Base-by-base conservation (phyloP, 2,888 invertebrate species). In the Cephus runcator region DNA sequence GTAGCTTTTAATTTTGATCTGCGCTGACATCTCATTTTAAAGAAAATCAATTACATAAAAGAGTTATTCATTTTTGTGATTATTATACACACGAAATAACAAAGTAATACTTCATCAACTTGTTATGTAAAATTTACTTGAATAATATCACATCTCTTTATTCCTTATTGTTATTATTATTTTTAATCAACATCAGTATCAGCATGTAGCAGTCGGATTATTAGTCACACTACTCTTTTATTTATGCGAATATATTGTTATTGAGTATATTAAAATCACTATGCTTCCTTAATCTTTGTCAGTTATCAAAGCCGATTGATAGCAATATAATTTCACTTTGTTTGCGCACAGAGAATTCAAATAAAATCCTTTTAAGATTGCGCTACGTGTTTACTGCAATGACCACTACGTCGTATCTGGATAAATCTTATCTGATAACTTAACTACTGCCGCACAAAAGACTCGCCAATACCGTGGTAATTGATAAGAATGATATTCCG, bases 11-110 rank as follows among this genome's bases (percentile, higher is more conserved):
- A 30, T 33, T 74, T 71, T 34, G 23, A 36, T 31, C 40, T 33
- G 79, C 35, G 80, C 73, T 69, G 79, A 85, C 88, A 88, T 88
- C 81, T 87, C 82, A 85, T 87, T 76, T 83, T 84, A 15, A 69
- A 75, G 12, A 74, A 33, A 35, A 35, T 11, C 6, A 15, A 56
- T 56, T 56, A 56, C 4, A 40, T 40, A 40, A 56, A 23, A 56
- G 0, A 23, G 9, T 23, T 23, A 56, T 56, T 56, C 23, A 56
- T 56, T 56, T 15, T 40, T 40, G 4, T 4, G 12, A 11, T 71
- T 31, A n/a, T 31, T 11, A 71, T n/a, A 15, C 33, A 71, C 30
- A 71, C 9, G n/a, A 71, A 71, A 71, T 71, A 30, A 9, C 34
- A 3, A 34, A 31, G 11, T 15, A 71, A 11, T 15, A 30, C 23